Evolutionary conservation across 2,797 vertebrate genomes (phyloP).

Genomic region (Pogoniulus pusillus): DNA sequence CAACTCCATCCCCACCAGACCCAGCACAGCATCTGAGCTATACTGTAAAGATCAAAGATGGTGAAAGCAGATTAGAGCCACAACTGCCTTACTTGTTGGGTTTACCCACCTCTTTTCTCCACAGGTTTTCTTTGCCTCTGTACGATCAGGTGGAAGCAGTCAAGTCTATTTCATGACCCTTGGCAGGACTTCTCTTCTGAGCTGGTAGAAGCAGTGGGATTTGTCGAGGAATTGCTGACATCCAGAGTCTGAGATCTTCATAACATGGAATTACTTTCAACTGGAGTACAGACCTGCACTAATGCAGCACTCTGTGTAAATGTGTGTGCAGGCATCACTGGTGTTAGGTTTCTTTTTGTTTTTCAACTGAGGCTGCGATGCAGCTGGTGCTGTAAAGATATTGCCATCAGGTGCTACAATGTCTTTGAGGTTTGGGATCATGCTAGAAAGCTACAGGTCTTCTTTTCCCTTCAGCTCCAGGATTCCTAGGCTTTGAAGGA

Average conservation of each 20-base stretch:
- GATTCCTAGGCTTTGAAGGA: conserved; percentile 74
- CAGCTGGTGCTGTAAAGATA: conserved; percentile 84
- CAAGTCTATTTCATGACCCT: conserved; percentile 95
- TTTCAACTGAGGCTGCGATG: conserved; percentile 74
- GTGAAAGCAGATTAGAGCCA: not conserved
- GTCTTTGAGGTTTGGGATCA: conserved; percentile 75
- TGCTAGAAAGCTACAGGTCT: conserved; percentile 71
- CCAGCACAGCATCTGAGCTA: not conserved
- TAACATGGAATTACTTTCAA: conserved; percentile 82
- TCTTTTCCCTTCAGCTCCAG: conserved; percentile 73
- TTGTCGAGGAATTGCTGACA: conserved; percentile 65
- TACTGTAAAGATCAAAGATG: not conserved
- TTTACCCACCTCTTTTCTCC: not conserved
- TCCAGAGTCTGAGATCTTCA: conserved; percentile 78
- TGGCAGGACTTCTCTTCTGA: conserved; percentile 90
- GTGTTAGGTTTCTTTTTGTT: conserved; percentile 69
- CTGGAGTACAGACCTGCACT: conserved; percentile 80
- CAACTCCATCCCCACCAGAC: not conserved
- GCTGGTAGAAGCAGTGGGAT: conserved; percentile 78
- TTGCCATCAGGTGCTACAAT: conserved; percentile 79
- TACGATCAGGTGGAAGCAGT: conserved; percentile 89
- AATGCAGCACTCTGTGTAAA: conserved; percentile 70
- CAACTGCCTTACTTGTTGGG: not conserved
- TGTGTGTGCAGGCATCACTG: conserved; percentile 71
- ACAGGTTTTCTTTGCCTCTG: conserved; percentile 91